phyloP scores from a whole-genome alignment of 2,888 invertebrate genomes.

The Lottia gigantea region DNA sequence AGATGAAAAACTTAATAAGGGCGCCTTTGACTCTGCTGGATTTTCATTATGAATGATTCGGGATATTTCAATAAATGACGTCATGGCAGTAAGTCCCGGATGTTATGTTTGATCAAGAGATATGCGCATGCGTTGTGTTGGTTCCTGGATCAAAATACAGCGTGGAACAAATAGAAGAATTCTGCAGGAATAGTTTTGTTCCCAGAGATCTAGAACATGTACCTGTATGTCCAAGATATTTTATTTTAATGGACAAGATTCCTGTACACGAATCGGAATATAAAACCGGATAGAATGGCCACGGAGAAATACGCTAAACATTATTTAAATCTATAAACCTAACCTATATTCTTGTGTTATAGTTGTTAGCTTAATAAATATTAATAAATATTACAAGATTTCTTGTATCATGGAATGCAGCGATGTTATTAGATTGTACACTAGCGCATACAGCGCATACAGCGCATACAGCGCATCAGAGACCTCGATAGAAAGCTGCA shows the following conservation, averaged over 20 bases:
- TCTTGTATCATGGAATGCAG: too few relatives aligned
- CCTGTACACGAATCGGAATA: neutral
- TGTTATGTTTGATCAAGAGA: neutral
- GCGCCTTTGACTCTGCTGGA: neutral
- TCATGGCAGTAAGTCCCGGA: constrained; percentile 14
- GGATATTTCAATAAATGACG: constrained; percentile 14
- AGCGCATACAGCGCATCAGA: too few relatives aligned
- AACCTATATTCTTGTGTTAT: too few relatives aligned
- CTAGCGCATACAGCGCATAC: too few relatives aligned
- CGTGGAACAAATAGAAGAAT: neutral
- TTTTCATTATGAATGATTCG: constrained; percentile 17
- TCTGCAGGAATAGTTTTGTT: constrained; percentile 14
- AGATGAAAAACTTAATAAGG: constrained; percentile 4
- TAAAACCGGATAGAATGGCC: neutral
- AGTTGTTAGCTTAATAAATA: too few relatives aligned
- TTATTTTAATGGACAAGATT: neutral
- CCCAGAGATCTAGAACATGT: neutral
- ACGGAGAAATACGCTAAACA: neutral
- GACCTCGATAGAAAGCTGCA: too few relatives aligned
- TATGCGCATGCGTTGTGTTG: constrained; percentile 13
- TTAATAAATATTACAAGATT: too few relatives aligned
- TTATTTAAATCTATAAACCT: neutral
- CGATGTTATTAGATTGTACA: too few relatives aligned
- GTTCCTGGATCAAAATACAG: neutral
- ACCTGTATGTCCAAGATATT: neutral